Base-by-base conservation (phyloP, 92 coral and sea anemone genomes). In the Virgularia gustaviana region DNA sequence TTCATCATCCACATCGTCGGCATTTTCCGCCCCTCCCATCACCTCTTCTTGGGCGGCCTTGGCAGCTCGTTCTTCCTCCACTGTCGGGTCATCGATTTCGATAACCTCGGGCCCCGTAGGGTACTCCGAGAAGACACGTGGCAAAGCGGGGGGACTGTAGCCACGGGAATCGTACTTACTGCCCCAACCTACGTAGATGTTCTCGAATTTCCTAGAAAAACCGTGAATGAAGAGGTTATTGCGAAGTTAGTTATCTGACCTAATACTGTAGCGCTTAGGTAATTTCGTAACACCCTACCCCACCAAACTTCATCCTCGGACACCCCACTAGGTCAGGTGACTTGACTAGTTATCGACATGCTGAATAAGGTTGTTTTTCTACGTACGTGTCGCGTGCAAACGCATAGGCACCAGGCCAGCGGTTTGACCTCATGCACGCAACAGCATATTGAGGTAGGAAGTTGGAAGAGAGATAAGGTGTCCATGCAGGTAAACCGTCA, bases 361-460 rank as follows among this genome's bases (percentile, higher is more conserved):
- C 49, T 43, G 11, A n/a, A 43, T n/a, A 43, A 11, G 49, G 12
- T n/a, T 11, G n/a, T n/a, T n/a, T n/a, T n/a, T n/a, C 44, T 44
- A 67, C 88, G 47, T n/a, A 92, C 98, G 83, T 92, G 74, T 85
- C 98, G 63, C 88, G 88, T 24, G 98, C 98, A 66, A 92, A 92
- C 1, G 98, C 98, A 22, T 78, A 88, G 42, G 96, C 96, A 4
- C 98, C 98, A 49, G 98, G 98, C 98, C 98, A 92, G 72, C 98
- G 79, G 82, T 89, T 92, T 15, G 96, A 92, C 49, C 96, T 85
- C 92, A 92, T 83, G 66, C 85, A 83, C 54, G 96, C 98, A 29
- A 92, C 76, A 56, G 90, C 89, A 63, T 92, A 92, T 41, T 86
- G 96, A 19, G 98, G 85, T 23, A 92, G 82, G 71, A 92, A 65